phyloP scores from a whole-genome alignment of 2,113 vertebrate species.

The Nerophis lumbriciformis region DNA sequence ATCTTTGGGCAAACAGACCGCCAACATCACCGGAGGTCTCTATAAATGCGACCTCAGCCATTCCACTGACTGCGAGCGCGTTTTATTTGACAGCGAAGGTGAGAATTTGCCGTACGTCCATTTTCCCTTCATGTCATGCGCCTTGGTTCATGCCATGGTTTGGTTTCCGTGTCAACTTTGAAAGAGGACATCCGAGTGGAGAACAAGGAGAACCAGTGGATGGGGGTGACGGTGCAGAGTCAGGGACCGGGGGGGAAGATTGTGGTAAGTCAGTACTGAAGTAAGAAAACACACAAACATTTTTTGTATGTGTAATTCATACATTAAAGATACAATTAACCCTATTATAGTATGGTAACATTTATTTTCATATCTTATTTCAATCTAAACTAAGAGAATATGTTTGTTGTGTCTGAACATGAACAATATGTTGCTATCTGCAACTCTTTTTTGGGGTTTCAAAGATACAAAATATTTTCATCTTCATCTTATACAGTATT shows the following conservation, averaged over 20 bases:
- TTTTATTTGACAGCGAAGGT: constrained; percentile 87
- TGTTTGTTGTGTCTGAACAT: no score
- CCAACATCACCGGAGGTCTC: constrained; percentile 86
- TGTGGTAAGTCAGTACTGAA: constrained; percentile 77
- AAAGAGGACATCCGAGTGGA: constrained; percentile 75
- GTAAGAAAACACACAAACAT: no score
- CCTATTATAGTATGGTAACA: no score
- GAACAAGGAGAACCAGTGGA: constrained; percentile 96
- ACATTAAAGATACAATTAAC: no score
- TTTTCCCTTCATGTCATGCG: background rate
- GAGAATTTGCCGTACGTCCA: constrained; percentile 25
- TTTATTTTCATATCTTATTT: no score
- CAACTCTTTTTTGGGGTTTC: no score
- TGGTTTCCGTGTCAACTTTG: background rate
- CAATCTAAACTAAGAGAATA: no score
- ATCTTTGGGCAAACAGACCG: constrained; percentile 76
- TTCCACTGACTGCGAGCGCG: constrained; percentile 70
- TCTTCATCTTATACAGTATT: no score
- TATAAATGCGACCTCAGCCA: constrained; percentile 84
- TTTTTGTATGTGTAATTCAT: no score
- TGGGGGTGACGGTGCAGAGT: constrained; percentile 95
- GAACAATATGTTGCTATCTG: no score
- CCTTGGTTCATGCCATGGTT: constrained; percentile 6
- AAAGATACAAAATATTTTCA: no score
- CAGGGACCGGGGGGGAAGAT: constrained; percentile 96